Evolutionary conservation across 2,888 invertebrate species (phyloP).

Genomic region (Eudemis profundana): DNA sequence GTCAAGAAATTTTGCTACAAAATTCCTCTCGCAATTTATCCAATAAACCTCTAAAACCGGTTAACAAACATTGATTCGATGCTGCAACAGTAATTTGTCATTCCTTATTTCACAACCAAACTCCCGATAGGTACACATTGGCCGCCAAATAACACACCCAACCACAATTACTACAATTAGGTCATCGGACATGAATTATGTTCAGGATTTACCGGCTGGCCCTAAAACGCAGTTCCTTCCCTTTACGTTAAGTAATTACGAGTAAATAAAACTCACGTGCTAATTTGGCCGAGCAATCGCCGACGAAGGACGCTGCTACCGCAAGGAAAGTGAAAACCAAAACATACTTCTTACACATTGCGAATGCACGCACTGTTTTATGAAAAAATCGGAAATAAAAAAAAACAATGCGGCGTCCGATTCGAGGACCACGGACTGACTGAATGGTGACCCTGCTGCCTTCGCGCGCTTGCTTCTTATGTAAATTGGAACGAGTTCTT

Average conservation of each 20-base stretch:
- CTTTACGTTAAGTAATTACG: slow-evolving; percentile 21
- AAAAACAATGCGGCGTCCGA: slow-evolving; percentile 54
- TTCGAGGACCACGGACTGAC: slow-evolving; percentile 62
- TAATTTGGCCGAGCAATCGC: slow-evolving; percentile 64
- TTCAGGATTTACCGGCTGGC: slow-evolving; percentile 38
- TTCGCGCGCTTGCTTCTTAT: slow-evolving; percentile 62
- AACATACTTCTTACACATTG: slow-evolving; percentile 73
- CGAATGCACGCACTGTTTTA: slow-evolving; percentile 49
- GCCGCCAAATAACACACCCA: slow-evolving; percentile 24
- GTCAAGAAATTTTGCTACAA: background rate
- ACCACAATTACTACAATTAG: slow-evolving; percentile 27
- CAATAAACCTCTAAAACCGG: slow-evolving; percentile 17
- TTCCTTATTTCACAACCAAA: slow-evolving; percentile 40
- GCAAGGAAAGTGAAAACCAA: slow-evolving; percentile 64
- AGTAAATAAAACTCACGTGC: slow-evolving; percentile 72
- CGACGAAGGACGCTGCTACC: slow-evolving; percentile 59
- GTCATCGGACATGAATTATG: slow-evolving; percentile 17
- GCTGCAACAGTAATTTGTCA: slow-evolving; percentile 39
- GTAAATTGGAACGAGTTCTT: slow-evolving; percentile 77
- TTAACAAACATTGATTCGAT: slow-evolving; percentile 29
- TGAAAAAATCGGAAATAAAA: slow-evolving; percentile 46
- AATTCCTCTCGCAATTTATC: background rate
- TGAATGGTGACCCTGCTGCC: slow-evolving; percentile 64
- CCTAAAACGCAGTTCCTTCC: slow-evolving; percentile 39
- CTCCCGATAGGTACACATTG: slow-evolving; percentile 26